Base-by-base conservation (phyloP, 2,113 vertebrate genomes). In the Pagrus major region DNA sequence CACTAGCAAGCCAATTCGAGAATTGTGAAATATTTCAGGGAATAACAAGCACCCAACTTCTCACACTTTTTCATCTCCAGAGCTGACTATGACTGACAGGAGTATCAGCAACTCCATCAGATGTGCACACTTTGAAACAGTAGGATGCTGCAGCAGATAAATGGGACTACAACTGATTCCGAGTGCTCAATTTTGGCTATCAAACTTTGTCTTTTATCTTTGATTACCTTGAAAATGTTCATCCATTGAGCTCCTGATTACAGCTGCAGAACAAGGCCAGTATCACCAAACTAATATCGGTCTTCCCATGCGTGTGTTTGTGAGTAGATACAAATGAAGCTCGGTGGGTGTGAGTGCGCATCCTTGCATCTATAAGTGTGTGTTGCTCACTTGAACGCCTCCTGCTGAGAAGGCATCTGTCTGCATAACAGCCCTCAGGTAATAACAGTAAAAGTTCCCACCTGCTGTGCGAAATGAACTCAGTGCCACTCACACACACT, bases 341-440 rank as follows among this genome's bases (percentile, higher is more conserved):
- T 33, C 3, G 70, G 67, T 59, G 33, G 46, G 35, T 49, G 51
- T 31, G 54, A 47, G 52, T 39, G 60, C 81, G 61, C 59, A 71
- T 78, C 44, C 33, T 71, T 41, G 70, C 80, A 72, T 80, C 69
- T 49, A n/a, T 70, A 59, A 46, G 64, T 74, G 80, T 70, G 85
- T 76, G 67, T 73, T 81, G 74, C 76, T 71, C 74, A 88, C 76
- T 59, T 65, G 71, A 80, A 70, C 42, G 70, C 71, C 78, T 75
- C 93, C 87, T 73, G 79, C 91, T 90, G 91, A 77, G 91, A 67
- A 69, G 87, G 88, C 93, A 93, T 93, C 93, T 94, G 93, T 89
- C 89, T 93, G 87, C 90, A 91, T 83, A 86, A 84, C 72, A 82
- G 87, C 84, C 81, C 86, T 81, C 70, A 81, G 91, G 92, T 93